phyloP scores from a whole-genome alignment of 2,888 invertebrate genomes.

The Machimus atricapillus region DNA sequence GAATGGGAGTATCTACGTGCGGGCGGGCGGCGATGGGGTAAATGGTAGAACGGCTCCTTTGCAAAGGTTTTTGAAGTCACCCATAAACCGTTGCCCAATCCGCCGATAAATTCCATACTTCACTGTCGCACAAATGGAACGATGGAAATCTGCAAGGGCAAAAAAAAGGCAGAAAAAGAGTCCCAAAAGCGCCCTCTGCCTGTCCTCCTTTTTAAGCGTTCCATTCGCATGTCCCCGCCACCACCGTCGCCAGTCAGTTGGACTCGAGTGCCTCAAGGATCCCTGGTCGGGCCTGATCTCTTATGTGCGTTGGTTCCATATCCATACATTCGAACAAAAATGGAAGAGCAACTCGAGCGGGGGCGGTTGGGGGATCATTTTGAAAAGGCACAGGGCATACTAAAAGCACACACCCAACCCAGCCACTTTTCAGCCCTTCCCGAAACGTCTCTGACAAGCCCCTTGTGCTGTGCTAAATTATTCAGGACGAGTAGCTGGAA shows the following conservation, averaged over 20 bases:
- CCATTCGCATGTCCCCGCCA: background rate
- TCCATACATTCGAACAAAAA: background rate
- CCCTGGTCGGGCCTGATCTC: background rate
- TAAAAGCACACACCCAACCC: slow-evolving; percentile 17
- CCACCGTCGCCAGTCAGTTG: background rate
- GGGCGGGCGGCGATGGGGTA: background rate
- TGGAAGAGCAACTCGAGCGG: background rate
- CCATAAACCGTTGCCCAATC: background rate
- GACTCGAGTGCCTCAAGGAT: background rate
- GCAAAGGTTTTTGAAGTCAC: slow-evolving; percentile 4
- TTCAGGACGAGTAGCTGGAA: slow-evolving; percentile 43
- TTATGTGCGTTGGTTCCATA: background rate
- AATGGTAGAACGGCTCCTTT: background rate
- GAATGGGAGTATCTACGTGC: background rate
- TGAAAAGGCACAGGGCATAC: slow-evolving; percentile 5
- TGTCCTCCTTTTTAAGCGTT: background rate
- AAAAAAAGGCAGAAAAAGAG: background rate
- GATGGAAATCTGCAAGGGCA: background rate
- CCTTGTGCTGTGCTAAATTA: slow-evolving; percentile 37
- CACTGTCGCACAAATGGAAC: slow-evolving; percentile 4
- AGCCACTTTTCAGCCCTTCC: background rate
- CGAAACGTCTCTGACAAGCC: background rate
- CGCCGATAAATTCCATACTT: slow-evolving; percentile 25
- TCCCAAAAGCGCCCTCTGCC: background rate
- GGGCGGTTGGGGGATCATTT: background rate